Evolutionary conservation across 2,113 vertebrate species (phyloP), one percentile per base, ranked within the genome.

Genomic region (Oreotragus oreotragus): DNA sequence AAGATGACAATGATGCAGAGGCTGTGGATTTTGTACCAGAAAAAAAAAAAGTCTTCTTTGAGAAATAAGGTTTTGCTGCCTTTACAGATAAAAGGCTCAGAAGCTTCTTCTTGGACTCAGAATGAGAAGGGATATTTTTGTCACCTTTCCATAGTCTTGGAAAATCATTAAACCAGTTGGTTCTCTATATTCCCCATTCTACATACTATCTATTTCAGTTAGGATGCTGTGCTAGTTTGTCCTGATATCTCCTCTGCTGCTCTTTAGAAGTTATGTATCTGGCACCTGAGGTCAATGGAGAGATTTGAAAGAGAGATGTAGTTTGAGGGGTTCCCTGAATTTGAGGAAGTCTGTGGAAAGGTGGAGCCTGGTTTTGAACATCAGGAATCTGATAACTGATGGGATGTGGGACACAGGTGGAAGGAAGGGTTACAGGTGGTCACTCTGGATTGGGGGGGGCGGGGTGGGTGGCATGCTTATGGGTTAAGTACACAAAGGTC

Each of bases 61-160:
- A 90, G 28, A 81, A 21, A 4, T 13, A 45, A 58, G 14, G 39
- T 33, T n/a, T 87, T 60, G 55, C 51, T 58, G 5, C 3, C 84
- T 83, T 94, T 94, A 36, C n/a, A 84, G 43, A 53, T 43, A 70
- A 89, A 93, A 91, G 33, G 1, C 30, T 21, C 33, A 64, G 64
- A 90, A 79, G 43, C 3, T 80, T 73, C 36, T 64, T 93, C 17
- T 36, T 80, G 7, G 27, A 83, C 45, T 95, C 58, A 12, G 58
- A 28, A 51, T n/a, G 55, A 84, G 12, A 53, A 4, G 16, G 3
- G 11, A 28, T 5, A 39, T 36, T 79, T 73, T 84, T 7, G 43
- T 28, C 36, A 16, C 13, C 36, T 64, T 90, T 93, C 27, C 96
- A 19, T 64, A 36, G 86, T 58, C 25, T 90, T 73, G 47, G 83